These are phyloP conservation scores for Drosophila pandora DNA, from an alignment of 1,140 invertebrate genomes.

Conservation along the genomic window DNA sequence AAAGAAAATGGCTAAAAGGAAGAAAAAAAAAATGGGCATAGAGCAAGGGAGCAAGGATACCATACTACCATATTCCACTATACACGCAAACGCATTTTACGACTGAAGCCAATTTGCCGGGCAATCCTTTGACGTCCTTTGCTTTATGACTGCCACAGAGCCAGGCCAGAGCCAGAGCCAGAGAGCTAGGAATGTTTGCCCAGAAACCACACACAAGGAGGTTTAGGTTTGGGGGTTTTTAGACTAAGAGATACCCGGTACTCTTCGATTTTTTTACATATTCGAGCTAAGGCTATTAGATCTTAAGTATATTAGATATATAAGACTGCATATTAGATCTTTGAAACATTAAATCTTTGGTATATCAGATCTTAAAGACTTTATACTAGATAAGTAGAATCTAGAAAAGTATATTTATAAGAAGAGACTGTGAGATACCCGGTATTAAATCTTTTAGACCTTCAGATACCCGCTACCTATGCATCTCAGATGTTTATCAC, in stretches of 20 bases:
- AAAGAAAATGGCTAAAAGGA: constrained; percentile 1
- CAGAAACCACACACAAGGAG: constrained; percentile 15
- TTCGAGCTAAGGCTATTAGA: too few relatives aligned
- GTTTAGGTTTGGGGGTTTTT: neutral
- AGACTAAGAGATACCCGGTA: neutral
- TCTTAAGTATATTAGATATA: too few relatives aligned
- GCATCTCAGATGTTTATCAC: too few relatives aligned
- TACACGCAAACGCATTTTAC: constrained; percentile 77
- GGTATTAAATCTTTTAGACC: too few relatives aligned
- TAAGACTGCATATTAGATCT: too few relatives aligned
- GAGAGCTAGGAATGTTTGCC: constrained; percentile 35
- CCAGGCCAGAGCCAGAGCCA: neutral
- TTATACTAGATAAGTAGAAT: too few relatives aligned
- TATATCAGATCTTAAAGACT: too few relatives aligned
- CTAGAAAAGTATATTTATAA: too few relatives aligned
- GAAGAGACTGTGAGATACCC: too few relatives aligned
- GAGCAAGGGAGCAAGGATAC: neutral
- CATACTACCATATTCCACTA: constrained; percentile 7
- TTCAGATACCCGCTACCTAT: too few relatives aligned
- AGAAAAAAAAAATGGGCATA: too few relatives aligned
- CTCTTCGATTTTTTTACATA: neutral
- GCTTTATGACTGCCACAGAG: constrained; percentile 18
- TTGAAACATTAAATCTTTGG: too few relatives aligned
- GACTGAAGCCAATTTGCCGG: constrained; percentile 66
- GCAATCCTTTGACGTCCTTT: constrained; percentile 65